Evolutionary conservation across 2,888 invertebrate species (phyloP).

Genomic region (Neria commutata): DNA sequence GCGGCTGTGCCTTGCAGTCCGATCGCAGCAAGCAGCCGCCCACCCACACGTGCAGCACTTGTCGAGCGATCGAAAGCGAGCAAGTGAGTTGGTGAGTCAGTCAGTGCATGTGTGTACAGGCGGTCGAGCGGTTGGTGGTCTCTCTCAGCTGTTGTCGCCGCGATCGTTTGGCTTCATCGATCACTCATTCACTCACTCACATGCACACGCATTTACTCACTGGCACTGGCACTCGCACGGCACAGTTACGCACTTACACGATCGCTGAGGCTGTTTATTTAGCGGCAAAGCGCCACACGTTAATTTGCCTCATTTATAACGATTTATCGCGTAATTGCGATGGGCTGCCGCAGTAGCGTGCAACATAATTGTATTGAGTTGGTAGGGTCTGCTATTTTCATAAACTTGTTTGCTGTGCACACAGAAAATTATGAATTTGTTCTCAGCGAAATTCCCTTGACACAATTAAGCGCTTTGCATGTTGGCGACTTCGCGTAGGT

Average conservation of each 20-base stretch:
- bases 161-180: no score
- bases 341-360: not conserved
- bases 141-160: no score
- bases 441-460: constrained; percentile 42
- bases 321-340: not conserved
- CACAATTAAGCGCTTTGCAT: constrained; percentile 44
- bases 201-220: not conserved
- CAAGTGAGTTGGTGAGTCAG: not conserved
- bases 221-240: not conserved
- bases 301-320: not conserved
- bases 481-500: not conserved
- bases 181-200: no score
- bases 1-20: constrained; percentile 11
- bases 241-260: not conserved
- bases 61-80: constrained; percentile 14
- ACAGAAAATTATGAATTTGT: not conserved
- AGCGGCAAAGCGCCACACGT: not conserved
- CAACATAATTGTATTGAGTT: no score
- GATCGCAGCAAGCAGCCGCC: constrained; percentile 15
- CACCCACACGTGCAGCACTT: constrained; percentile 15
- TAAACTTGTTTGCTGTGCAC: no score
- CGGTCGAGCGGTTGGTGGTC: not conserved
- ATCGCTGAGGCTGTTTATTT: not conserved
- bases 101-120: no score
- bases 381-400: no score